Percentiles rank a stretch among this genome's conserved stretches.
Evolutionary conservation across 2,113 vertebrate genomes (phyloP).

Genomic region (Bettongia penicillata): DNA sequence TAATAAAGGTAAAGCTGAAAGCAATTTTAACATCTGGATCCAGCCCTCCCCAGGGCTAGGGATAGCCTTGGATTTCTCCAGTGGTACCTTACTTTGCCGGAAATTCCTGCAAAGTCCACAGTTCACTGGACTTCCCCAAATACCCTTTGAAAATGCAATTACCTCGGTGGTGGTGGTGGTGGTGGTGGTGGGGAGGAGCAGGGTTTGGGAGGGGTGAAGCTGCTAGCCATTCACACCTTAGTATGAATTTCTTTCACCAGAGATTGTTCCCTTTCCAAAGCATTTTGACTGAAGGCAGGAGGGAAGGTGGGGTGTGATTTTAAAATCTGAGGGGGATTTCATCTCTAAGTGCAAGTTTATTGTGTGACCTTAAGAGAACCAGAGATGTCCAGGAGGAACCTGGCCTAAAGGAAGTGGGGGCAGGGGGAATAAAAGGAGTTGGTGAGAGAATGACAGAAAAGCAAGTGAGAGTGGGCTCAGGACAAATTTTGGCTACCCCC

Average conservation of each 20-base stretch:
- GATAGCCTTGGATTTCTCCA: background rate
- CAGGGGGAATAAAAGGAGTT: too few species aligned
- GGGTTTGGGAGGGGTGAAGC: background rate
- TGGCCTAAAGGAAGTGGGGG: background rate
- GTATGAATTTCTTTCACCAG: background rate
- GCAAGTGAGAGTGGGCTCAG: too few species aligned
- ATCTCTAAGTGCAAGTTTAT: background rate
- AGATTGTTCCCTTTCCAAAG: background rate
- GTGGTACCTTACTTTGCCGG: background rate
- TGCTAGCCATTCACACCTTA: background rate
- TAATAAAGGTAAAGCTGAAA: background rate
- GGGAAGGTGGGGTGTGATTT: background rate
- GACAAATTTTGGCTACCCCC: too few species aligned
- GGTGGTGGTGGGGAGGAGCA: fast-evolving
- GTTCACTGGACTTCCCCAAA: background rate
- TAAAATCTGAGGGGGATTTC: background rate
- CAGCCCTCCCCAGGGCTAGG: background rate
- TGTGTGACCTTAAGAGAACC: background rate
- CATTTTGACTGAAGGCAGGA: background rate
- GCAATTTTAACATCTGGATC: background rate
- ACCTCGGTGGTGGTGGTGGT: too few species aligned
- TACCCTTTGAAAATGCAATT: background rate
- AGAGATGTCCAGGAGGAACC: background rate
- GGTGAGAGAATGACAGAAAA: too few species aligned
- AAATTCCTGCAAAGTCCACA: background rate